Conservation (phyloP, 2,113 vertebrate genomes). For the Seriola dumerili region DNA sequence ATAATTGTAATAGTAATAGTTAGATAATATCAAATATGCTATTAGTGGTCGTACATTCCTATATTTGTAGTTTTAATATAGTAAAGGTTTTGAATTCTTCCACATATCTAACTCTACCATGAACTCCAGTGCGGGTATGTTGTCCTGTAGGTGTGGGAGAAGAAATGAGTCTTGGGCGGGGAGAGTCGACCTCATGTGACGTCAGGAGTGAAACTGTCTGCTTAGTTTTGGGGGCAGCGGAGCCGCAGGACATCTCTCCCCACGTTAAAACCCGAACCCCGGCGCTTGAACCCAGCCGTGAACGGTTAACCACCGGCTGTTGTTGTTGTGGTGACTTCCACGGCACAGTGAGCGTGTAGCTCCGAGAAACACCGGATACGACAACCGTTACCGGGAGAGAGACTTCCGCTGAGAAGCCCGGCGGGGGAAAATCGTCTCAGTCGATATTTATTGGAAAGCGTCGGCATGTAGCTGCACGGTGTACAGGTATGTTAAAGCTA, state of each 20-base stretch:
- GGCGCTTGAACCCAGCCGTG: neutral
- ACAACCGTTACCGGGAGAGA: neutral
- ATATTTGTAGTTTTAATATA: no score
- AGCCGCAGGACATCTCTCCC: neutral
- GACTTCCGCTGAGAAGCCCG: slow-evolving; percentile 47
- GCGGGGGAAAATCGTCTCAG: no score
- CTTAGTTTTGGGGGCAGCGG: neutral
- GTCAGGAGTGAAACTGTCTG: slow-evolving; percentile 45
- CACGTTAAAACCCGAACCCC: neutral
- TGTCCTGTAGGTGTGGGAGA: slow-evolving; percentile 10
- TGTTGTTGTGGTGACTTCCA: neutral
- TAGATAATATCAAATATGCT: neutral
- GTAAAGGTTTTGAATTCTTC: neutral
- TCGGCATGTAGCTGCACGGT: slow-evolving; percentile 33
- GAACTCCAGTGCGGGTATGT: neutral
- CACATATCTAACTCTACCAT: neutral
- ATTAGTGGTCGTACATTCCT: neutral
- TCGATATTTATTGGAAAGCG: neutral
- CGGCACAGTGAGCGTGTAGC: neutral
- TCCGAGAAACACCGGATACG: slow-evolving; percentile 34
- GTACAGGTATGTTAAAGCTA: slow-evolving; percentile 30
- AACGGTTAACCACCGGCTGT: accelerated
- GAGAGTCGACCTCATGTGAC: slow-evolving; percentile 35
- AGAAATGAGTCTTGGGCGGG: slow-evolving; percentile 25
- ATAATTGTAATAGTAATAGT: no score